phyloP scores from a whole-genome alignment of 2,113 vertebrate species.

The human (Homo sapiens) region GRCh38 chr2:9580001-9580500 shows the following conservation, averaged over 20 bases:
- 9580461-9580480: not conserved
- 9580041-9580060: not conserved
- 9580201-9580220: not conserved
- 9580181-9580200: not conserved
- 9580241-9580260: not conserved
- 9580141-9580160: not conserved
- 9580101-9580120: not conserved
- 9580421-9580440: not conserved
- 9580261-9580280: not conserved
- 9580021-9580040: not conserved
- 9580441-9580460: not conserved
- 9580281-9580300: not conserved
- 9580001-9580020: not conserved
- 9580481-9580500: not conserved
- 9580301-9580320: not conserved
- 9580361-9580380: not conserved
- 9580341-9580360: not conserved
- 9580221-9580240: not conserved
- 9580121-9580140: not conserved
- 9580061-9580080: not conserved
- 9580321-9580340: not conserved
- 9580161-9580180: not conserved
- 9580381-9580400: not conserved
- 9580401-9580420: not conserved
- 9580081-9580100: not conserved